Percentiles rank a stretch among this genome's conserved stretches.
Evolutionary conservation across 2,797 vertebrate genomes (phyloP).

Genomic region (Mastacembelus armatus): DNA sequence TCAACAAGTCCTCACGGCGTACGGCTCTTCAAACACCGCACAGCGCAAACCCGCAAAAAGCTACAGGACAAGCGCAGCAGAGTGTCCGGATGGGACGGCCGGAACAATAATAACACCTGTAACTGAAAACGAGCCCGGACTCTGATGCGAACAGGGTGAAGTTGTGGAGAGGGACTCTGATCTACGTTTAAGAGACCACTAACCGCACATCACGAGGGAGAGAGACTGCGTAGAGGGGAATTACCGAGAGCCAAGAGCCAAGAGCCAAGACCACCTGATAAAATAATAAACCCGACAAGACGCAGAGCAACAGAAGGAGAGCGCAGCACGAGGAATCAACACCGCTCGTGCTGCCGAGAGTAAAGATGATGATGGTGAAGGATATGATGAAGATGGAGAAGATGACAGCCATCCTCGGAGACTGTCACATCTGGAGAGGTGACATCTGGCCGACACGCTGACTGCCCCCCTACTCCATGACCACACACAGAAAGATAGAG

Average conservation of each 20-base stretch:
- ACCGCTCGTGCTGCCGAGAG: conserved; percentile 30
- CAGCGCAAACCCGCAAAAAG: conserved; percentile 13
- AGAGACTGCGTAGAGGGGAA: conserved; percentile 40
- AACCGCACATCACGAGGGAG: conserved; percentile 10
- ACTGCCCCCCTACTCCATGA: conserved; percentile 7
- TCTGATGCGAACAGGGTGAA: conserved; percentile 6
- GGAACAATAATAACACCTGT: conserved; percentile 51
- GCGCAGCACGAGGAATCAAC: not conserved
- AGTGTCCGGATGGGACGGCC: not conserved
- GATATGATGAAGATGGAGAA: conserved; percentile 28
- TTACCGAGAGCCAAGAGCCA: no score
- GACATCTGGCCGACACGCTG: conserved; percentile 65
- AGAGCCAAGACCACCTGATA: conserved; percentile 31
- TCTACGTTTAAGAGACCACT: no score
- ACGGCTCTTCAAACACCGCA: not conserved
- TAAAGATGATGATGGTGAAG: conserved; percentile 3
- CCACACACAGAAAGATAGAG: not conserved
- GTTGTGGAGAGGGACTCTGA: conserved; percentile 6
- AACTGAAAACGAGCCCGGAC: conserved; percentile 13
- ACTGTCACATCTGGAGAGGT: conserved; percentile 64
- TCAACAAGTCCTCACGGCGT: conserved; percentile 68
- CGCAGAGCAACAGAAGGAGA: conserved; percentile 17
- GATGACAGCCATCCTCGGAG: conserved; percentile 44
- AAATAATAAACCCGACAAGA: conserved; percentile 6
- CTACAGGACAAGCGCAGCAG: conserved; percentile 8